phyloP scores from a whole-genome alignment of 2,888 invertebrate genomes.

The Gryllus longicercus region DNA sequence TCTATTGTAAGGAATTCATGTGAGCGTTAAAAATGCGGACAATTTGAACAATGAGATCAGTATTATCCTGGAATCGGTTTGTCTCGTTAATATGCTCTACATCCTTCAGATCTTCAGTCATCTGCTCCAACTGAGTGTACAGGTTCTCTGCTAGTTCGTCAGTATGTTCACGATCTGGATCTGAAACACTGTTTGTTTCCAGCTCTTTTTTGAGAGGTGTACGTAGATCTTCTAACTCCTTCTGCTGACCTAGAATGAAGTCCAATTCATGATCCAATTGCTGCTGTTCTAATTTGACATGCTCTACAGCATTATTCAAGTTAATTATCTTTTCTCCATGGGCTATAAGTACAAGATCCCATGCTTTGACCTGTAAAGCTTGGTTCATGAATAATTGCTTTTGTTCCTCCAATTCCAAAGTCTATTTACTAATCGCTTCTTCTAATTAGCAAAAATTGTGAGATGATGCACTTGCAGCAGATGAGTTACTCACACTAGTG shows the following conservation, averaged over 20 bases:
- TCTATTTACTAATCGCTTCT: constrained; percentile 93
- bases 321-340: constrained; percentile 84
- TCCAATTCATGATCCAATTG: constrained; percentile 89
- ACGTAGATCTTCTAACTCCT: constrained; percentile 84
- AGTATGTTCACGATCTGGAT: constrained; percentile 88
- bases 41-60: constrained; percentile 76
- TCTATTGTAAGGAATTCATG: constrained; percentile 93
- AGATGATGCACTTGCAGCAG: constrained; percentile 35
- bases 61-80: constrained; percentile 62
- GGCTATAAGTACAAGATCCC: constrained; percentile 85
- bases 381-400: constrained; percentile 90
- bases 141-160: constrained; percentile 84
- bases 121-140: constrained; percentile 87
- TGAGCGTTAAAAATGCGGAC: constrained; percentile 92
- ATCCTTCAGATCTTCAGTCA: constrained; percentile 92
- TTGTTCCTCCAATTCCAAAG: constrained; percentile 84
- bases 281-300: constrained; percentile 83
- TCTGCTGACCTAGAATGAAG: constrained; percentile 87
- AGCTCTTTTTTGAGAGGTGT: constrained; percentile 81
- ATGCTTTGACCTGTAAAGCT: constrained; percentile 91
- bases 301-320: constrained; percentile 81
- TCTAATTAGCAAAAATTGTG: constrained; percentile 82
- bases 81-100: constrained; percentile 91
- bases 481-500: constrained; percentile 32
- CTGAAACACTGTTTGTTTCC: constrained; percentile 62